Evolutionary conservation across 2,797 vertebrate genomes (phyloP).

Genomic region (Eleutherodactylus coqui): DNA sequence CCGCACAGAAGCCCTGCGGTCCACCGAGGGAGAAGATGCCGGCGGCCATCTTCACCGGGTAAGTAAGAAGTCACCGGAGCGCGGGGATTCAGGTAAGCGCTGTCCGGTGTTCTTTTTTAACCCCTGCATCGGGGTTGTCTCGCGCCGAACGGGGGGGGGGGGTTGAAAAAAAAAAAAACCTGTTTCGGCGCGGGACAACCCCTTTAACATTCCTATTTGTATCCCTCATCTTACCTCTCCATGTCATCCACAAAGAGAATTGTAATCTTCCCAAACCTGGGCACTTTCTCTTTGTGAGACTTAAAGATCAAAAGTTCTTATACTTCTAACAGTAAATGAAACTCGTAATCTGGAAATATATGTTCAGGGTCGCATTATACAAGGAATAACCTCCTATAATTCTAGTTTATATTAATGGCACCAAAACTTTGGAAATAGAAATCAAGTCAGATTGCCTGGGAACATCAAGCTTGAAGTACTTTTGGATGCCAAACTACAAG

Average conservation of each 20-base stretch:
- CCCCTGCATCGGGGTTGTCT: too few species aligned
- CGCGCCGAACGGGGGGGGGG: too few species aligned
- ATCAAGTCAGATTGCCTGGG: slow-evolving; percentile 19
- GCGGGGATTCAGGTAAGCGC: too few species aligned
- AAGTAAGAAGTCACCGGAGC: too few species aligned
- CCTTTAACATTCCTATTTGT: slow-evolving; percentile 52
- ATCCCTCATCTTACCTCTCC: slow-evolving; percentile 25
- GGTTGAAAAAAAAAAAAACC: too few species aligned
- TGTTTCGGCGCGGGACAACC: too few species aligned
- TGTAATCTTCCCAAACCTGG: slow-evolving; percentile 34
- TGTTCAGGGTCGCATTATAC: not conserved
- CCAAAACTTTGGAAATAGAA: slow-evolving; percentile 4
- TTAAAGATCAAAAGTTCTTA: not conserved
- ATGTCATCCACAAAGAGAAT: slow-evolving; percentile 45
- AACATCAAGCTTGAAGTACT: slow-evolving; percentile 23
- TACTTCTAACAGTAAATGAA: not conserved
- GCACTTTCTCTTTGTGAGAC: slow-evolving; percentile 18
- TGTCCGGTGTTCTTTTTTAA: too few species aligned
- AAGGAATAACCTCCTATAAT: not conserved
- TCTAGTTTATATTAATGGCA: not conserved
- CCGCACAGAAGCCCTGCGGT: too few species aligned
- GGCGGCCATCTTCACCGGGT: too few species aligned
- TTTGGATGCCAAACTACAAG: slow-evolving; percentile 39
- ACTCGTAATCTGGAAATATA: slow-evolving; percentile 5
- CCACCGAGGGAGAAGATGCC: too few species aligned